Conservation (phyloP, 2,797 vertebrate species). For the Sus cebifrons region DNA sequence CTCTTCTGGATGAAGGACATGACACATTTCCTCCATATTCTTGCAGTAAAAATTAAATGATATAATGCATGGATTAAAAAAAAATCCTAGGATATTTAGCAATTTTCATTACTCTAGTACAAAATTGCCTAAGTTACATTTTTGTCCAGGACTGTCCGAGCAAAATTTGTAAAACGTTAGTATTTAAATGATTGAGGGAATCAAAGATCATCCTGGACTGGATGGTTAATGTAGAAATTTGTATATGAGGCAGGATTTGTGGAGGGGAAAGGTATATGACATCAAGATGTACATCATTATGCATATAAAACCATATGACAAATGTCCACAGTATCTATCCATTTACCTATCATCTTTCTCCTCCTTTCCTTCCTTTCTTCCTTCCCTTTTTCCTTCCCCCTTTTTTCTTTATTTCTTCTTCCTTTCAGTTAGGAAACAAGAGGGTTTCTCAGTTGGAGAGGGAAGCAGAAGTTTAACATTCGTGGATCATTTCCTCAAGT, state of each 20-base stretch:
- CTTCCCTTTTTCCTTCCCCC: rapidly evolving
- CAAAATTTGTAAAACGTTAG: conserved; percentile 36
- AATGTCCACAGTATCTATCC: neutral
- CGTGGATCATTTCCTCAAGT: neutral
- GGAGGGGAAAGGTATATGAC: neutral
- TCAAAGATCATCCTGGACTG: neutral
- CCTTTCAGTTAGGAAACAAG: neutral
- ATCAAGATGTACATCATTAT: neutral
- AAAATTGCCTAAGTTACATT: neutral
- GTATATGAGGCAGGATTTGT: neutral
- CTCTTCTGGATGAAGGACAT: neutral
- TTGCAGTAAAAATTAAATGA: neutral
- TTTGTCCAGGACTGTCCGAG: neutral
- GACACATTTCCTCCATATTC: neutral
- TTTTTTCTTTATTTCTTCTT: neutral
- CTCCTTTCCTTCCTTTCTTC: too few relatives aligned
- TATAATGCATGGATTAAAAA: neutral
- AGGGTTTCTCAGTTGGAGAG: neutral
- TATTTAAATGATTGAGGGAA: neutral
- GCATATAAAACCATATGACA: neutral
- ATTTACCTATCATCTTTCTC: neutral
- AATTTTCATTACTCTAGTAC: neutral
- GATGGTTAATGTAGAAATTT: neutral
- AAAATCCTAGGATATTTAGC: neutral
- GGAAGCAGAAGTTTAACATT: conserved; percentile 5